A percentile compares a stretch with the other conserved stretches of the same genome.
Evolutionary conservation across 2,888 invertebrate species (phyloP).

Genomic region (Tenthredo livida): DNA sequence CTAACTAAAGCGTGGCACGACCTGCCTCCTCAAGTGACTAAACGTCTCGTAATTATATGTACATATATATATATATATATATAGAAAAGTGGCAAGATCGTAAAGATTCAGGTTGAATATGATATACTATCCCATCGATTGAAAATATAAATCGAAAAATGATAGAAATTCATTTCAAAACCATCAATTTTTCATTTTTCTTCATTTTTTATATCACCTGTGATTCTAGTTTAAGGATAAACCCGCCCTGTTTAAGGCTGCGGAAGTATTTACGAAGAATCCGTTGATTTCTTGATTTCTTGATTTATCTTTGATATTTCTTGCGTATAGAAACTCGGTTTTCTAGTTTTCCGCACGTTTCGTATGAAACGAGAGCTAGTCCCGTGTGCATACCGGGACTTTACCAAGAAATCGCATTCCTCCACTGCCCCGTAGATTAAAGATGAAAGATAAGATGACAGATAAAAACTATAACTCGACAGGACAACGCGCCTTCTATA

Average conservation of each 20-base stretch:
- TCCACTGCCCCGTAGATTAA: background rate
- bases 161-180: too few relatives aligned
- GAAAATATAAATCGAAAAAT: background rate
- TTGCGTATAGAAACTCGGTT: background rate
- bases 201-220: background rate
- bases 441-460: conserved; percentile 26
- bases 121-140: too few relatives aligned
- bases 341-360: conserved; percentile 31
- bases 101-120: background rate
- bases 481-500: background rate
- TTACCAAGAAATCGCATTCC: conserved; percentile 43
- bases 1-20: conserved; percentile 2
- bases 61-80: background rate
- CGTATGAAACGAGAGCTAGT: background rate
- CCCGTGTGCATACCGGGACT: conserved; percentile 23
- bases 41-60: conserved; percentile 27
- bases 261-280: conserved; percentile 5
- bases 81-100: background rate
- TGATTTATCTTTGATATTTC: background rate
- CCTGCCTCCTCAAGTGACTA: background rate
- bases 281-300: background rate
- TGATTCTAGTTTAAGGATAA: background rate
- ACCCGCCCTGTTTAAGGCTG: background rate
- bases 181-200: too few relatives aligned
- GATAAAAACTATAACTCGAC: conserved; percentile 29